These are phyloP conservation scores for Champsocephalus gunnari DNA, from an alignment of 2,797 vertebrate species.

Conservation along the genomic window DNA sequence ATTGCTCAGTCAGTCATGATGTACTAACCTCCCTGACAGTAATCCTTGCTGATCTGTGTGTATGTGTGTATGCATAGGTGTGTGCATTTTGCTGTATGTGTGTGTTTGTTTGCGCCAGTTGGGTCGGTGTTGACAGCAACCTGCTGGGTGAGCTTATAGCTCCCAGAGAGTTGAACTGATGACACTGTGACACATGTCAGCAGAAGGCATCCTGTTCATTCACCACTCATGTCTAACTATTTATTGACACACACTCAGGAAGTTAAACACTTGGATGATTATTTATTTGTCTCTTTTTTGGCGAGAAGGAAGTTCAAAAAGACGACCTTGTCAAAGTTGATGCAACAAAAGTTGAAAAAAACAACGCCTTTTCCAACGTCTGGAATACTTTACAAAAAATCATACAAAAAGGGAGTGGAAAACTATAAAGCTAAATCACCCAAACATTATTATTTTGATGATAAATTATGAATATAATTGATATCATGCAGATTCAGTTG, in stretches of 20 bases:
- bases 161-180: slow-evolving; percentile 58
- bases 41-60: slow-evolving; percentile 76
- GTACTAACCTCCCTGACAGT: slow-evolving; percentile 77
- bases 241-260: slow-evolving; percentile 63
- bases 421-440: background rate
- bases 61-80: slow-evolving; percentile 32
- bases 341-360: background rate
- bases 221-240: slow-evolving; percentile 71
- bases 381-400: too few relatives aligned
- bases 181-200: slow-evolving; percentile 78
- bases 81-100: slow-evolving; percentile 14
- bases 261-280: slow-evolving; percentile 41
- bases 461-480: background rate
- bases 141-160: slow-evolving; percentile 76
- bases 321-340: background rate
- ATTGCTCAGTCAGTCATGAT: slow-evolving; percentile 75
- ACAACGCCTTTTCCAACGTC: background rate
- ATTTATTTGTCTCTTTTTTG: slow-evolving; percentile 33
- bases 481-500: background rate
- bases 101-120: slow-evolving; percentile 47
- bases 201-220: slow-evolving; percentile 76
- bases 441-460: too few relatives aligned
- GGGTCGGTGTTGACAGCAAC: slow-evolving; percentile 76
- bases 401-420: background rate
- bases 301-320: background rate